These are phyloP conservation scores for Myotis myotis DNA, from an alignment of 2,797 vertebrate species.

Conservation along the genomic window DNA sequence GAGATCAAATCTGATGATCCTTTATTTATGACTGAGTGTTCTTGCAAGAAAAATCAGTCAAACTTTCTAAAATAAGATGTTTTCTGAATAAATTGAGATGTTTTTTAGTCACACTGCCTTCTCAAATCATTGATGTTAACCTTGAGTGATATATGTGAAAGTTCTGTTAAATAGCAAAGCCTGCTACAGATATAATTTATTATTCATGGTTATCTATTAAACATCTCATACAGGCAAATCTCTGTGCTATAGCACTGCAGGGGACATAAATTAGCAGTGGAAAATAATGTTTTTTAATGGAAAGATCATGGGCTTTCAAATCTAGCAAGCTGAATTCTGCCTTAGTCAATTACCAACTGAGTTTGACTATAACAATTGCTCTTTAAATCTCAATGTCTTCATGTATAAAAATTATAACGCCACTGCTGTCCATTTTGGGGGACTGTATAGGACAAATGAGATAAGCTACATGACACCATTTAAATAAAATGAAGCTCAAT, in stretches of 20 bases:
- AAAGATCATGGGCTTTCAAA: neutral
- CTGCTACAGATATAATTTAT: neutral
- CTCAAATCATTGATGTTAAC: neutral
- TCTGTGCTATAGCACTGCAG: neutral
- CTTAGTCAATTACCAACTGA: neutral
- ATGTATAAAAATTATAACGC: neutral
- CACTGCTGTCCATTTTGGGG: neutral
- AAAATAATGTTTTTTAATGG: neutral
- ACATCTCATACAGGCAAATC: neutral
- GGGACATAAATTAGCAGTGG: neutral
- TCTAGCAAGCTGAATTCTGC: neutral
- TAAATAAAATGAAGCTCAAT: neutral
- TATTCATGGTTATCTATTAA: neutral
- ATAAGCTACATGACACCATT: neutral
- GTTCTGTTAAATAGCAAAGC: neutral
- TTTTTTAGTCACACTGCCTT: neutral
- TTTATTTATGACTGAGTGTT: neutral
- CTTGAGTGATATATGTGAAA: neutral
- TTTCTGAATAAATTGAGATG: neutral
- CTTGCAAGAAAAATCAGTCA: neutral
- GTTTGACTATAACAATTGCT: neutral
- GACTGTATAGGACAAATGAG: neutral
- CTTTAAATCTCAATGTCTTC: neutral
- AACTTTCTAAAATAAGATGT: conserved; percentile 13
- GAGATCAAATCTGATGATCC: neutral